A percentile compares a stretch with the other conserved stretches of the same genome.
phyloP scores from a whole-genome alignment of 2,113 vertebrate species.

The Notothenia rossii region DNA sequence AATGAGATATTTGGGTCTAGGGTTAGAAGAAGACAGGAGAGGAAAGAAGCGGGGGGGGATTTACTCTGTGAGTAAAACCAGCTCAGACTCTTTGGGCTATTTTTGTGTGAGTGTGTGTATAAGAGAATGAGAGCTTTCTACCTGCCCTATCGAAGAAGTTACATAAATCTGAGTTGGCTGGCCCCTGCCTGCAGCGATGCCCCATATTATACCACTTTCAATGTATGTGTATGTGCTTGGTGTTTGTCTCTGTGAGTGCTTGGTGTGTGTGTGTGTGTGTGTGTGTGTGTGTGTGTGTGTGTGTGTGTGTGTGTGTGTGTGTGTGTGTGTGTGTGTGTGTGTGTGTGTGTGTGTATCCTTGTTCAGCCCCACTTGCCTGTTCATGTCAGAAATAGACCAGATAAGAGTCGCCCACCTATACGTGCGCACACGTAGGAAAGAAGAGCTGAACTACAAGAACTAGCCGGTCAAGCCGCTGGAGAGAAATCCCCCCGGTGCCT shows the following conservation, averaged over 20 bases:
- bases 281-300: conserved; percentile 25
- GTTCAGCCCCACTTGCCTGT: conserved; percentile 45
- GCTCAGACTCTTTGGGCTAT: conserved; percentile 65
- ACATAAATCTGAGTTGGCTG: conserved; percentile 80
- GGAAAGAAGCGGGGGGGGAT: conserved; percentile 28
- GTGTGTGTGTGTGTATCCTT: conserved; percentile 42
- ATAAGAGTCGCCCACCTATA: conserved; percentile 49
- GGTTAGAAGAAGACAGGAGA: conserved; percentile 54
- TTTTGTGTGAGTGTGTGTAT: conserved; percentile 37
- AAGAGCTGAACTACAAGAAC: conserved; percentile 37
- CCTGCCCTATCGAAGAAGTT: conserved; percentile 71
- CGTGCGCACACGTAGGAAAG: conserved; percentile 24
- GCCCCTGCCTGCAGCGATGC: conserved; percentile 61
- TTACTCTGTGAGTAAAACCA: conserved; percentile 43
- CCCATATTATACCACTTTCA: conserved; percentile 65
- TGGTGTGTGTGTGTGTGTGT: neutral
- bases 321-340: conserved; percentile 19
- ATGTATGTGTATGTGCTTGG: conserved; percentile 26
- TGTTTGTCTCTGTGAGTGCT: neutral
- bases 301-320: conserved; percentile 26
- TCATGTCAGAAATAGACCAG: conserved; percentile 56
- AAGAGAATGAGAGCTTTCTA: conserved; percentile 55
- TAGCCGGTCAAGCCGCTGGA: conserved; percentile 21
- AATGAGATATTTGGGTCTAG: conserved; percentile 61
- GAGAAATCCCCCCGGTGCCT: conserved; percentile 35